Conservation (phyloP, 2,113 vertebrate genomes). For the Malaclemys terrapin region DNA sequence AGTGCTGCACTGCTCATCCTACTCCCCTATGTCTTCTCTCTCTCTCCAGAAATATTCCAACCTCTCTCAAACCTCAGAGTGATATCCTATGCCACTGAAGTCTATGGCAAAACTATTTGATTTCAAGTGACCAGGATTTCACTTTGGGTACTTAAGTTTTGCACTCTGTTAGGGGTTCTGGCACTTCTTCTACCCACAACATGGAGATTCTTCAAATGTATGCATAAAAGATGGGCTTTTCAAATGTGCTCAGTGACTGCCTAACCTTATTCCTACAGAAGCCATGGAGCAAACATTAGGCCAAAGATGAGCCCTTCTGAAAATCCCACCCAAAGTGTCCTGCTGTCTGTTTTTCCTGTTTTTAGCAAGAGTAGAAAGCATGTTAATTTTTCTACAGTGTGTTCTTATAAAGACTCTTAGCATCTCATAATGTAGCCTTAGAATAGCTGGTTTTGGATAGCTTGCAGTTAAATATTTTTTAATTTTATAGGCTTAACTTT, state of each 20-base stretch:
- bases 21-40: background rate
- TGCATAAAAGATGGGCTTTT: slow-evolving; percentile 57
- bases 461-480: slow-evolving; percentile 68
- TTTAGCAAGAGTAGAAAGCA: background rate
- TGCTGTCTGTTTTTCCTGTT: background rate
- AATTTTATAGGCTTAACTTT: slow-evolving; percentile 59
- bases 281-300: background rate
- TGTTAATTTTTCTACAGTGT: background rate
- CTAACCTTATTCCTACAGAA: background rate
- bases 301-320: background rate
- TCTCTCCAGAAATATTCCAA: background rate
- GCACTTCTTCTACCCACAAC: slow-evolving; percentile 20
- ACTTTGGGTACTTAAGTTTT: background rate
- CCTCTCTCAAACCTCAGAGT: background rate
- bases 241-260: background rate
- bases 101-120: background rate
- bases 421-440: background rate
- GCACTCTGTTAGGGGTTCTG: slow-evolving; percentile 64
- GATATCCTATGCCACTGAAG: background rate
- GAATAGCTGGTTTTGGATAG: background rate
- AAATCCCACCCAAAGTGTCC: background rate
- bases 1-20: background rate
- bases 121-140: background rate
- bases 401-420: background rate
- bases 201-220: slow-evolving; percentile 71